phyloP scores from a whole-genome alignment of 2,888 invertebrate genomes.

The Theodoxus fluviatilis region DNA sequence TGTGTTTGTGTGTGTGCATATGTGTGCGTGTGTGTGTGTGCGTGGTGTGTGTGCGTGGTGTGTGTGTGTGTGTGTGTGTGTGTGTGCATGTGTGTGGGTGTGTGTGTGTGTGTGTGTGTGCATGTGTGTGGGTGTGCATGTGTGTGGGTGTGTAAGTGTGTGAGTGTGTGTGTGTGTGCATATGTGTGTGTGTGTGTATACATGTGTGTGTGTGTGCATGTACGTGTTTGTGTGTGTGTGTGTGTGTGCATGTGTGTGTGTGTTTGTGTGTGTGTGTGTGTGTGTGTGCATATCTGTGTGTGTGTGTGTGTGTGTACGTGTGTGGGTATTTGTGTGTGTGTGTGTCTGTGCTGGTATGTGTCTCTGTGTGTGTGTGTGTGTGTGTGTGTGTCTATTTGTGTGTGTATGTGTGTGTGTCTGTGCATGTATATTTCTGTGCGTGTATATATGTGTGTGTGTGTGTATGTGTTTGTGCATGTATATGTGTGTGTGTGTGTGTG shows the following conservation, averaged over 20 bases:
- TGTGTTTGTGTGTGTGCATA: too few species aligned
- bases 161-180: not conserved
- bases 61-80: conserved; percentile 7
- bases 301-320: too few species aligned
- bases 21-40: not conserved
- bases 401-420: conserved; percentile 2
- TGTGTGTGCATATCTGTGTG: too few species aligned
- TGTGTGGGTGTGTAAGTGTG: conserved; percentile 3
- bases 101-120: conserved; percentile 16
- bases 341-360: too few species aligned
- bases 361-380: not conserved
- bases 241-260: not conserved
- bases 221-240: not conserved
- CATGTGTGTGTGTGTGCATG: not conserved
- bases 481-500: conserved; percentile 5
- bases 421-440: not conserved
- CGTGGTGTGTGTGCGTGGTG: not conserved
- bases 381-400: not conserved
- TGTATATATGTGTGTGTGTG: not conserved
- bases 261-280: too few species aligned
- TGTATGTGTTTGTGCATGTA: not conserved
- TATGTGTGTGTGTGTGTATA: not conserved
- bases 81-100: not conserved
- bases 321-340: too few species aligned
- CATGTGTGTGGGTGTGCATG: conserved; percentile 4